Evolutionary conservation across 1,140 invertebrate species (phyloP).

Genomic region (Pseudomyrmex dendroicus): DNA sequence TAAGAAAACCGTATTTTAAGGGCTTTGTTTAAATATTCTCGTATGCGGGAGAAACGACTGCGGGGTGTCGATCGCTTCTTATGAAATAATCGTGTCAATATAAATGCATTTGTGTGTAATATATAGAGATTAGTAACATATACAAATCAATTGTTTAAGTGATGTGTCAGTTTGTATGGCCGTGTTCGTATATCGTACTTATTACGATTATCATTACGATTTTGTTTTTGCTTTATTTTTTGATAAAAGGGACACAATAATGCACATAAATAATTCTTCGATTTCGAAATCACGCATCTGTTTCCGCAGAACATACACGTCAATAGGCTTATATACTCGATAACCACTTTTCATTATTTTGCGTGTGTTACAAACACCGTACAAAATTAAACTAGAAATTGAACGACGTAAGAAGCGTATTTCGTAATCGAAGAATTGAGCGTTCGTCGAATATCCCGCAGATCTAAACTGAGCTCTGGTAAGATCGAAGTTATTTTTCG

Average conservation of each 20-base stretch:
- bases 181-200: not conserved
- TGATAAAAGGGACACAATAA: slow-evolving; percentile 12
- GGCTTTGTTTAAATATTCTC: slow-evolving; percentile 67
- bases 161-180: slow-evolving; percentile 27
- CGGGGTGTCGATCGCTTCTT: slow-evolving; percentile 33
- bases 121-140: not conserved
- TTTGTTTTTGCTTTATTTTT: not conserved
- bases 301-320: not conserved
- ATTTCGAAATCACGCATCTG: slow-evolving; percentile 31
- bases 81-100: slow-evolving; percentile 13
- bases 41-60: slow-evolving; percentile 67
- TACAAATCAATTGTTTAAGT: slow-evolving; percentile 30
- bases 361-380: not conserved
- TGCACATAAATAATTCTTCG: slow-evolving; percentile 34
- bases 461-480: slow-evolving; percentile 44
- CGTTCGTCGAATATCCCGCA: slow-evolving; percentile 38
- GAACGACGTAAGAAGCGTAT: slow-evolving; percentile 10
- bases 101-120: slow-evolving; percentile 14
- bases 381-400: slow-evolving; percentile 6
- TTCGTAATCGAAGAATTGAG: slow-evolving; percentile 32
- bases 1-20: slow-evolving; percentile 72
- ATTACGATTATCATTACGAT: slow-evolving; percentile 1
- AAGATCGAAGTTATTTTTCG: slow-evolving; percentile 42
- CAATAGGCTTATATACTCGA: slow-evolving; percentile 10
- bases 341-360: not conserved